Base-by-base conservation (phyloP, 2,113 vertebrate species). In the Leucopsar rothschildi region DNA sequence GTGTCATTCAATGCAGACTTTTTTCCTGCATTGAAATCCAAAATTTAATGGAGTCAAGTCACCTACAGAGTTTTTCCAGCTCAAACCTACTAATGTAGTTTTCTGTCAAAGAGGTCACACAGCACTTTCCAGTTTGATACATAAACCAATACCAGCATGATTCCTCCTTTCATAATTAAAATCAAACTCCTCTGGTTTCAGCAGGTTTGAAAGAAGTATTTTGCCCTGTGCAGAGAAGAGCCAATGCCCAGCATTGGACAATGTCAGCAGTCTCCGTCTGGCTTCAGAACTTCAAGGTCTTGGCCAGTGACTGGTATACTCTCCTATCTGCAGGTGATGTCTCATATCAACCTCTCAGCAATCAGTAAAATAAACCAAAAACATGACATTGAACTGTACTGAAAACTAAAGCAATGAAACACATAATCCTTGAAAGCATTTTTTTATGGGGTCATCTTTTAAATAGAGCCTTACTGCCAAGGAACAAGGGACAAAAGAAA, bases 1-100 rank as follows among this genome's bases (percentile, higher is more conserved):
- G 92, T 95, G 93, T 95, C 94, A 95, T 95, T 97, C 96, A 96
- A 84, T 28, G 80, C 72, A 92, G 94, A 83, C 80, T 90, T 94
- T 88, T 87, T 80, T 84, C 76, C 90, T 78, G 55, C 45, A 69
- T 2, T 92, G 80, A 95, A 96, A 93, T 93, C 77, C 71, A 91
- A 86, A 72, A 88, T 88, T 92, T 79, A 90, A 77, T 71, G 68
- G 88, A 95, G 63, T 72, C 39, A 0, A 86, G 77, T 95, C 90
- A 95, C 93, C 95, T 95, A 95, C 52, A 65, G 89, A 95, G 60
- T 68, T 83, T 86, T 88, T 71, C 75, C 76, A 86, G 68, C 68
- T 94, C 89, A 77, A 96, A 83, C 50, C 80, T 40, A 92, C 94
- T 84, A 83, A 92, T 56, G 49, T 2, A 86, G 68, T 92, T 95